phyloP scores from a whole-genome alignment of 2,888 invertebrate genomes.

The Pristionchus exspectatus region DNA sequence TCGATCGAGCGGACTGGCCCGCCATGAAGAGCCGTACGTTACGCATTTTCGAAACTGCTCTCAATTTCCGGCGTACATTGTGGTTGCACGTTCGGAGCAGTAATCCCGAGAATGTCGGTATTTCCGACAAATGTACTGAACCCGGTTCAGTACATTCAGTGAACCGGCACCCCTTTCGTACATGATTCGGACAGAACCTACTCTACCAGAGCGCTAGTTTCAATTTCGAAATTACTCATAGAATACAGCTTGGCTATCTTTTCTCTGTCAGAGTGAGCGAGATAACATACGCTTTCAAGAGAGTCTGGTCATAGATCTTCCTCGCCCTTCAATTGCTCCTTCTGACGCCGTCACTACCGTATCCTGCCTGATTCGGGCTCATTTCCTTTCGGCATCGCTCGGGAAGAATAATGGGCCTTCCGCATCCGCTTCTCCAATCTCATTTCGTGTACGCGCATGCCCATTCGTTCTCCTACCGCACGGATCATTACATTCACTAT shows the following conservation, averaged over 20 bases:
- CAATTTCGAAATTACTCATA: neutral
- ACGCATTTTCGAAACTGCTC: neutral
- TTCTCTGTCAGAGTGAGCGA: neutral
- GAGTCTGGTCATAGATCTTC: neutral
- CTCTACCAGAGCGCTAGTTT: neutral
- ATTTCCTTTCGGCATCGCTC: neutral
- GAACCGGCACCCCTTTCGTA: too few species aligned
- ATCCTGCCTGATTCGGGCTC: neutral
- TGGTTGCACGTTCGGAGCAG: too few species aligned
- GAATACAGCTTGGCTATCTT: too few species aligned
- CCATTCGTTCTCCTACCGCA: neutral
- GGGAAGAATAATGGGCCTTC: neutral
- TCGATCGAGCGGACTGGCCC: slow-evolving; percentile 64
- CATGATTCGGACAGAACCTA: too few species aligned
- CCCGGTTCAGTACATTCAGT: too few species aligned
- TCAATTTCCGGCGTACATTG: neutral
- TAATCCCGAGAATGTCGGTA: too few species aligned
- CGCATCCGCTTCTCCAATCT: slow-evolving; percentile 9
- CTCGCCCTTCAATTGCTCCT: neutral
- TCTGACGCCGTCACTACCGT: neutral
- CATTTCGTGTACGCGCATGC: neutral
- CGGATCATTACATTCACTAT: slow-evolving; percentile 42
- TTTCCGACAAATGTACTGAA: too few species aligned
- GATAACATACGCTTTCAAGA: neutral
- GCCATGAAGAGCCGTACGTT: slow-evolving; percentile 64